Conservation (phyloP, 2,113 vertebrate genomes). For the Pteronura brasiliensis region DNA sequence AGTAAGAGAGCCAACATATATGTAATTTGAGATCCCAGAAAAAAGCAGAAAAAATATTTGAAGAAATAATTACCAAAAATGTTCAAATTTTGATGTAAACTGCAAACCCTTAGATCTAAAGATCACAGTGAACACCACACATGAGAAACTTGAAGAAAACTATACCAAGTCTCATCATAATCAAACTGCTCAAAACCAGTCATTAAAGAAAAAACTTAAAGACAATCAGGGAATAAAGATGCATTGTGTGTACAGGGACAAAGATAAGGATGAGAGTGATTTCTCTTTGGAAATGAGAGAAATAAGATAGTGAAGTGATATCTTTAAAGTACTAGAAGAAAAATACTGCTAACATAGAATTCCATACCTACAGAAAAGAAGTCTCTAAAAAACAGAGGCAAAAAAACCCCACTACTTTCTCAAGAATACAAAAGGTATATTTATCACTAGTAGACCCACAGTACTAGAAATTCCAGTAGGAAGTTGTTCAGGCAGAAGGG, state of each 20-base stretch:
- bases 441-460: not conserved
- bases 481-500: not conserved
- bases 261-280: not conserved
- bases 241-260: not conserved
- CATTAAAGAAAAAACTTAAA: slow-evolving; percentile 5
- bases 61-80: not conserved
- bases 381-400: not conserved
- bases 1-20: not conserved
- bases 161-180: not conserved
- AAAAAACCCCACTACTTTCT: not conserved
- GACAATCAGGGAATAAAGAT: not conserved
- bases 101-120: not conserved
- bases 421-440: not conserved
- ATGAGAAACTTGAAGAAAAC: not conserved
- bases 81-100: not conserved
- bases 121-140: not conserved
- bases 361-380: not conserved
- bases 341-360: not conserved
- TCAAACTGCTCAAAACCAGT: not conserved
- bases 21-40: not conserved
- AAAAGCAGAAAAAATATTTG: not conserved
- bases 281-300: not conserved
- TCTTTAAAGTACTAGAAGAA: not conserved
- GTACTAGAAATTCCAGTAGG: not conserved
- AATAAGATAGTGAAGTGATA: not conserved